Evolutionary conservation across 2,888 invertebrate species (phyloP), one percentile per base, ranked within the genome.

Genomic region (Coelogynopora nodosa): DNA sequence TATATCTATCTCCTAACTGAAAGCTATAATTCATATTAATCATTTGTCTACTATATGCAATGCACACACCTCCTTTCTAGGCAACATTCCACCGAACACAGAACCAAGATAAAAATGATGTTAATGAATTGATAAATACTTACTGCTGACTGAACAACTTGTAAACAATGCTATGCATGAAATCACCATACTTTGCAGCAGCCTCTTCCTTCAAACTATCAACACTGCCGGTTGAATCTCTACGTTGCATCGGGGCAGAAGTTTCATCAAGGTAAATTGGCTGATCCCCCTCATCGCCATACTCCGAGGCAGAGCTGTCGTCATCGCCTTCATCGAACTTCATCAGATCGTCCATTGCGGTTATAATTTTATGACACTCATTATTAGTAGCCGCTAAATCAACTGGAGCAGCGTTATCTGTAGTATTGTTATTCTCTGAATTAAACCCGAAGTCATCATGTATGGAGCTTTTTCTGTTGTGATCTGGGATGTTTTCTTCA

Each of bases 301-400:
- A 87, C 85, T 87, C 87, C 0, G 85, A 87, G 2, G 87, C 86
- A 67, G 84, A 86, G 28, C 85, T 87, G 27, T 87, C 86, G 18
- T 87, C 87, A 13, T 87, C 86, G 67, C 29, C 82, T 67, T 87
- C 67, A 82, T 86, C 86, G 82, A 86, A 86, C 26, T 80, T 86
- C 30, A 86, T 86, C 28, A 86, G 80, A 86, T 86, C 86, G 30
- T 82, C 86, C 80, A 86, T 80, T 1, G 86, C 86, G 2, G 81
- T 29, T 10, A 86, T 82, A 26, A 86, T 86, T 27, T 86, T 86
- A 30, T 86, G 86, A 31, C 86, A 86, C 27, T 86, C 86, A 0
- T 23, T 30, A 31, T 82, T 67, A 2, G 86, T 86, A 18, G 23
- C 82, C 80, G n/a, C 80, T 10, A 10, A 5, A 5, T 49, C 49